Evolutionary conservation across 1,140 invertebrate genomes (phyloP).

Genomic region (Drosophila mojavensis): DNA sequence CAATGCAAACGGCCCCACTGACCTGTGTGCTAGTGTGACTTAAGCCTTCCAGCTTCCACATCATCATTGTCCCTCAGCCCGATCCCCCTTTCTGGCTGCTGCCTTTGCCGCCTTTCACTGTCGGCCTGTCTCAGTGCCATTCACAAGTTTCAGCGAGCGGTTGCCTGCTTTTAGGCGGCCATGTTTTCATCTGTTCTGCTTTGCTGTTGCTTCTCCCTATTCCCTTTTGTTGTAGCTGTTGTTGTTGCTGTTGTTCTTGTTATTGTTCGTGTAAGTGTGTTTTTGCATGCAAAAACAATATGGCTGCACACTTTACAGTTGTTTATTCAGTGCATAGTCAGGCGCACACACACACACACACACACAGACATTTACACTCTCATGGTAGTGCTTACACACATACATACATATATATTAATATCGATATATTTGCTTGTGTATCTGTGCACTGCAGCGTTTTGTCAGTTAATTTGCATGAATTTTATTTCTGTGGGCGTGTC

Average conservation of each 20-base stretch:
- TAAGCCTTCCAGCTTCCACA: neutral
- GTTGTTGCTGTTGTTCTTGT: neutral
- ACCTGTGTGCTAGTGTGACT: slow-evolving; percentile 15
- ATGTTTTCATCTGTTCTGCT: slow-evolving; percentile 23
- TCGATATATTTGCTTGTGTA: neutral
- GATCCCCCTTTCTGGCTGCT: neutral
- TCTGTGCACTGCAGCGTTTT: slow-evolving; percentile 40
- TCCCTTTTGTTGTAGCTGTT: slow-evolving; percentile 8
- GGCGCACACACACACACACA: slow-evolving; percentile 10
- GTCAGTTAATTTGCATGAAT: slow-evolving; percentile 74
- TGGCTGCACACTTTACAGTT: slow-evolving; percentile 47
- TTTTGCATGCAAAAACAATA: slow-evolving; percentile 21
- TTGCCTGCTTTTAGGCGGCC: slow-evolving; percentile 59
- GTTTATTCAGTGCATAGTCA: slow-evolving; percentile 40
- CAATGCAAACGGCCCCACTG: slow-evolving; percentile 56
- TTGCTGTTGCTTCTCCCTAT: neutral
- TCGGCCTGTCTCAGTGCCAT: neutral
- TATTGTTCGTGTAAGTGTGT: neutral
- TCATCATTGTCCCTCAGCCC: neutral
- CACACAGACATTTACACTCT: neutral
- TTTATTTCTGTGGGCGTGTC: slow-evolving; percentile 9
- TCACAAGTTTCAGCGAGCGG: neutral
- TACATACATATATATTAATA: slow-evolving; percentile 6
- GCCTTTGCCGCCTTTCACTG: too few relatives aligned
- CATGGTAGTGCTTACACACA: neutral